A percentile compares a stretch with the other conserved stretches of the same genome.
Conservation (phyloP, 2,113 vertebrate species). For the Heteronetta atricapilla region DNA sequence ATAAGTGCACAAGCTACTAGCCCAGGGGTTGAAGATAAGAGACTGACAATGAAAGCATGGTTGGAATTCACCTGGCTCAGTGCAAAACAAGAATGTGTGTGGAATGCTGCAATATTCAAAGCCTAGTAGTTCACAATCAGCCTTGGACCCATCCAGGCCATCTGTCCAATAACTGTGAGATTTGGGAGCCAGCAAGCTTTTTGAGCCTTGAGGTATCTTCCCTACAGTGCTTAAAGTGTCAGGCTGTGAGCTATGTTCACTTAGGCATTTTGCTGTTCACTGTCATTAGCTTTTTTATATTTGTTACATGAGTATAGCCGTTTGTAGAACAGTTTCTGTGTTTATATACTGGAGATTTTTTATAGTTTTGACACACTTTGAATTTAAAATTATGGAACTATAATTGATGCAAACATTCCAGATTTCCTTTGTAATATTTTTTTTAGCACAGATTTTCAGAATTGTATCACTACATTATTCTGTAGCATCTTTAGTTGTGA, state of each 20-base stretch:
- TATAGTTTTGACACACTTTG: neutral
- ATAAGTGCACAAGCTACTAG: neutral
- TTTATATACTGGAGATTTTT: neutral
- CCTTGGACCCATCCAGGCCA: neutral
- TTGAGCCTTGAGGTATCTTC: neutral
- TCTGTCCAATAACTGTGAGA: neutral
- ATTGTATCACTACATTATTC: neutral
- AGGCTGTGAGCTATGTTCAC: neutral
- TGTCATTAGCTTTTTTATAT: neutral
- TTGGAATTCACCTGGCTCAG: slow-evolving; percentile 13
- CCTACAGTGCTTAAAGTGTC: neutral
- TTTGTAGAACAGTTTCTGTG: neutral
- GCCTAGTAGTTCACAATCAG: neutral
- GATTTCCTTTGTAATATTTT: neutral
- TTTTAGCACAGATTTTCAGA: neutral
- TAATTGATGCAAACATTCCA: neutral
- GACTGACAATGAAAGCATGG: neutral
- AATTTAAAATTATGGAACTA: neutral
- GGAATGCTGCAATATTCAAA: neutral
- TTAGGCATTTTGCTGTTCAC: neutral
- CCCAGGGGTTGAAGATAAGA: neutral
- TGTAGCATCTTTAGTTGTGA: neutral
- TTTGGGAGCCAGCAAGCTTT: neutral
- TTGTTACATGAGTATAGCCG: neutral
- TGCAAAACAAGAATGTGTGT: neutral